A percentile compares a stretch with the other conserved stretches of the same genome.
phyloP scores from a whole-genome alignment of 2,888 invertebrate species.

The Alentia gelatinosa region DNA sequence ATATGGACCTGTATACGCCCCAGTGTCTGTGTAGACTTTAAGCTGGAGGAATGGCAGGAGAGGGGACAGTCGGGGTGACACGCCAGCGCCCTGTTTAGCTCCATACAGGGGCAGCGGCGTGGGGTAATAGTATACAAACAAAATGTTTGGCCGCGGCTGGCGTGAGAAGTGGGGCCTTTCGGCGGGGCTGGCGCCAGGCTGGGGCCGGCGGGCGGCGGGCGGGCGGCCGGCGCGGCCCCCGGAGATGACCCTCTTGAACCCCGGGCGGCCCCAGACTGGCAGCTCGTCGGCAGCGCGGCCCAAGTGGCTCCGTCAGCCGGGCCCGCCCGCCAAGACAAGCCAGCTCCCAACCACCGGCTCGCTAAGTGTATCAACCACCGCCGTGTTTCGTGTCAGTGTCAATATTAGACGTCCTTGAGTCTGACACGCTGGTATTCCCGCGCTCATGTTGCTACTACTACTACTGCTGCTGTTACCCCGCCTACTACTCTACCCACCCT shows the following conservation, averaged over 20 bases:
- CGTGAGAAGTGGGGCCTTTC: background rate
- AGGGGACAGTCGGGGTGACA: background rate
- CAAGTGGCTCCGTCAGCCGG: slow-evolving; percentile 29
- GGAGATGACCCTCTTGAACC: slow-evolving; percentile 7
- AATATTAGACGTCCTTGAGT: slow-evolving; percentile 28
- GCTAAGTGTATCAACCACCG: slow-evolving; percentile 8
- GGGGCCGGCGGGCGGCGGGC: background rate
- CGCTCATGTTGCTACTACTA: background rate
- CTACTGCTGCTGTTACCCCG: background rate
- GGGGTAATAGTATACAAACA: slow-evolving; percentile 43
- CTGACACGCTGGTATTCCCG: slow-evolving; percentile 4
- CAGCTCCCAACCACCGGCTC: slow-evolving; percentile 28
- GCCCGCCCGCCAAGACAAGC: background rate
- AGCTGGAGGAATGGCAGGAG: background rate
- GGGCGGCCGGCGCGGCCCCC: background rate
- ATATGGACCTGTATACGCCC: no score
- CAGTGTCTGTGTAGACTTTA: no score
- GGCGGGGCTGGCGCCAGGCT: slow-evolving; percentile 22
- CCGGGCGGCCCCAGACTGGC: slow-evolving; percentile 22
- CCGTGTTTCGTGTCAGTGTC: slow-evolving; percentile 37
- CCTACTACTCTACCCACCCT: background rate
- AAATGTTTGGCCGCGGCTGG: background rate
- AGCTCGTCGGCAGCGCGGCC: background rate
- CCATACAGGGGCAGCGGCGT: background rate
- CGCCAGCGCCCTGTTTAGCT: background rate